Conservation (phyloP, 2,797 vertebrate species). For the Gastrophryne carolinensis region DNA sequence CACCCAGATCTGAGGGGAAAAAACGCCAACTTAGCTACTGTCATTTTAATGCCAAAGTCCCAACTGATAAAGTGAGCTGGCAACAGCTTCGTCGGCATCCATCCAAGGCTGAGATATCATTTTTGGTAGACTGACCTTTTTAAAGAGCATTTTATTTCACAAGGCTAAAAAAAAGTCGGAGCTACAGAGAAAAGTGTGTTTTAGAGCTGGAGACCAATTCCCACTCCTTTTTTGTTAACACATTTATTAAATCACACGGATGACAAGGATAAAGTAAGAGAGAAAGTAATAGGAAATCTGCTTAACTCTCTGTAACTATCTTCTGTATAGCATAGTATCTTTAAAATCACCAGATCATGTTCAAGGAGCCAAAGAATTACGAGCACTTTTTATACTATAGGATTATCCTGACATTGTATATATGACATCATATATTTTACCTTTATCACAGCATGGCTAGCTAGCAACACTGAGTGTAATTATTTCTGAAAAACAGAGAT, state of each 20-base stretch:
- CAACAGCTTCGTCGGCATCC: too few relatives aligned
- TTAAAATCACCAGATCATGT: conserved; percentile 28
- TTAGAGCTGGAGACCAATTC: background rate
- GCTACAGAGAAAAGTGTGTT: background rate
- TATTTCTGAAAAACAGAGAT: conserved; percentile 31
- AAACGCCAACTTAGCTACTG: too few relatives aligned
- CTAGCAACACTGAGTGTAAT: conserved; percentile 21
- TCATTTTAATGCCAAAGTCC: too few relatives aligned
- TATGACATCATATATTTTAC: conserved; percentile 37
- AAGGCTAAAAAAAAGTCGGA: background rate
- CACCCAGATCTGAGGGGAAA: too few relatives aligned
- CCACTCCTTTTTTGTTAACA: conserved; percentile 29
- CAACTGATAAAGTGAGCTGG: too few relatives aligned
- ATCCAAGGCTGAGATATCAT: too few relatives aligned
- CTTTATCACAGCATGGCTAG: conserved; percentile 32
- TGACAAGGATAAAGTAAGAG: conserved; percentile 26
- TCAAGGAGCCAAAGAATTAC: conserved; percentile 9
- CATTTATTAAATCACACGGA: conserved; percentile 37
- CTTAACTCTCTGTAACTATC: conserved; percentile 43
- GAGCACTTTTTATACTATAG: conserved; percentile 43
- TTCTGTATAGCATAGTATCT: conserved; percentile 44
- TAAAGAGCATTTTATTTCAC: background rate
- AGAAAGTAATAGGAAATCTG: conserved; percentile 39
- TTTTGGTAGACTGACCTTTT: too few relatives aligned
- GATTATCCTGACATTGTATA: conserved; percentile 47